Percentiles rank a stretch among this genome's conserved stretches.
These are phyloP conservation scores for Heliornis fulica DNA, from an alignment of 2,113 vertebrate genomes.

Conservation along the genomic window DNA sequence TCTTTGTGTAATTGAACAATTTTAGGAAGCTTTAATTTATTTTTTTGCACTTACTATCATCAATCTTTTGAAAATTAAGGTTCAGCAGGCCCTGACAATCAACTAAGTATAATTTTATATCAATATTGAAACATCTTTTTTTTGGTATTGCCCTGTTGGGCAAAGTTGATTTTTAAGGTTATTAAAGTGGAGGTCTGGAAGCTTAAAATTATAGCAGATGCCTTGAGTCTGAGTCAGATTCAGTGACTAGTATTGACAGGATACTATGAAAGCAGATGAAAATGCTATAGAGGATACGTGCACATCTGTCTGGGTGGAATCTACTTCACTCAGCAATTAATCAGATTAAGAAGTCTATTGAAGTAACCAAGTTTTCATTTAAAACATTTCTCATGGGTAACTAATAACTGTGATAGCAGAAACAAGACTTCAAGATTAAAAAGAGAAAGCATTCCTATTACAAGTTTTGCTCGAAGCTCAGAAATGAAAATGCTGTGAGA, in stretches of 20 bases:
- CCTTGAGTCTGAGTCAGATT: neutral
- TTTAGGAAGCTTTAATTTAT: neutral
- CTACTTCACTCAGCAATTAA: constrained; percentile 11
- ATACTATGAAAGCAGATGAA: neutral
- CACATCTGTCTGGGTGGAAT: neutral
- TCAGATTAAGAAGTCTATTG: neutral
- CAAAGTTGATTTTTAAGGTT: neutral
- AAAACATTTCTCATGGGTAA: constrained; percentile 5
- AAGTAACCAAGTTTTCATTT: neutral
- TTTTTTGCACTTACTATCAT: neutral
- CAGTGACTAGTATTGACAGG: neutral
- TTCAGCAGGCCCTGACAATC: neutral
- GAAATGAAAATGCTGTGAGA: neutral
- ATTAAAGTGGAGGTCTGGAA: neutral
- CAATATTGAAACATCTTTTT: neutral
- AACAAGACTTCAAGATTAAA: neutral
- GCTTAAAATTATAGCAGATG: neutral
- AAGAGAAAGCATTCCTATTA: neutral
- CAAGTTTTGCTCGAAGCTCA: neutral
- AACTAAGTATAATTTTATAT: neutral
- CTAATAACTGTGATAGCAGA: neutral
- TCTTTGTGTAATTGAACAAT: neutral
- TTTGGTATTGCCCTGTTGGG: neutral
- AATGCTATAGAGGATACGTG: neutral
- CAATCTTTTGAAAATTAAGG: neutral